Evolutionary conservation across 2,888 invertebrate genomes (phyloP).

Genomic region (Caenorhabditis sp.): DNA sequence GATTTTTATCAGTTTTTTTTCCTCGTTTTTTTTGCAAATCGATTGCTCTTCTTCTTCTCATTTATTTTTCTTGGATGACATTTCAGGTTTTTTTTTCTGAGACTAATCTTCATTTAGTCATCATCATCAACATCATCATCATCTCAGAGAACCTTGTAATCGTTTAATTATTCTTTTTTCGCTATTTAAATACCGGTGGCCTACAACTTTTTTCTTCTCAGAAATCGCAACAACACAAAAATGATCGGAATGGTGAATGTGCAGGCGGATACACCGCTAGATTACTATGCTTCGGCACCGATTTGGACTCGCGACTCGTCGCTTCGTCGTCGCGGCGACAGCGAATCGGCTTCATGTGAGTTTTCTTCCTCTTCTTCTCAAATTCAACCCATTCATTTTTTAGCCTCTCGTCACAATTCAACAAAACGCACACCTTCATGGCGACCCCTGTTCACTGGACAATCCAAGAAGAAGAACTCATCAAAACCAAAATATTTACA

Average conservation of each 20-base stretch:
- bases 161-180: too few species aligned
- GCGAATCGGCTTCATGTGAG: conserved; percentile 26
- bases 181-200: too few species aligned
- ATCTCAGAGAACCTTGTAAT: too few species aligned
- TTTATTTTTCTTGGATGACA: neutral
- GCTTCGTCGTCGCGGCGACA: conserved; percentile 22
- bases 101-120: too few species aligned
- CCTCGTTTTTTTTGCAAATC: neutral
- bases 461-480: conserved; percentile 43
- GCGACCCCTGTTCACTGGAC: conserved; percentile 53
- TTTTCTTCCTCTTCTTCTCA: neutral
- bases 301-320: conserved; percentile 32
- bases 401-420: conserved; percentile 25
- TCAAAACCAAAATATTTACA: conserved; percentile 56
- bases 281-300: conserved; percentile 61
- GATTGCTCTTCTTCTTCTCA: neutral
- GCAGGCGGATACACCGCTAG: conserved; percentile 61
- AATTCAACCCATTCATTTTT: neutral
- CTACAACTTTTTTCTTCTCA: too few species aligned
- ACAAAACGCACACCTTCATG: conserved; percentile 43
- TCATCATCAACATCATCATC: too few species aligned
- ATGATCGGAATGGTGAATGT: conserved; percentile 68
- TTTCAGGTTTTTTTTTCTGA: too few species aligned
- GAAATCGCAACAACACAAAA: conserved; percentile 2
- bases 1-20: neutral